Evolutionary conservation across 2,113 vertebrate species (phyloP), one percentile per base, ranked within the genome.

Genomic region (Cebidichthys violaceus): DNA sequence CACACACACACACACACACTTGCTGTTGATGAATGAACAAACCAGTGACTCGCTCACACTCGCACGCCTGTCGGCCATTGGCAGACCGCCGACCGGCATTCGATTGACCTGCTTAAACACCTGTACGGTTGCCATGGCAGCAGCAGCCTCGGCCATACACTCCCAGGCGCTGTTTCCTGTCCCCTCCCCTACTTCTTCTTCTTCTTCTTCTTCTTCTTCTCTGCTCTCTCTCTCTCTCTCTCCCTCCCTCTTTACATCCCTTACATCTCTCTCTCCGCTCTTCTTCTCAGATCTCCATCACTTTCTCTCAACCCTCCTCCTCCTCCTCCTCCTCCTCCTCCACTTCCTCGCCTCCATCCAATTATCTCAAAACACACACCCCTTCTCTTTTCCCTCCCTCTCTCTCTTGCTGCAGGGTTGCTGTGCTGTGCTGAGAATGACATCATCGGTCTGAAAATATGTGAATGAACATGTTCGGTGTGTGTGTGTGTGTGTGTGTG

Each of bases 51-150:
- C 6, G 2, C 68, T n/a, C 29, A 35, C 41, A 72, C 62, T 55
- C 61, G 41, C 27, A 11, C 13, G 75, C 33, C 72, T 62, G 31
- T 22, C 39, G 29, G 33, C 64, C 47, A 9, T 55, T 79, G 82
- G 79, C 81, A 27, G 57, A 14, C 5, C 2, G 59, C 82, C 70
- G 29, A 77, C 29, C 10, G 2, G 75, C 80, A 75, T 85, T 80
- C 77, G 62, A 84, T 85, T 90, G 88, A 92, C 88, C 89, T 77
- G 89, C 83, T 86, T 90, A 67, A 84, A 87, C 90, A 91, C 88
- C 91, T 92, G 88, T 88, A 69, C 3, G 54, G 89, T 93, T 82
- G 47, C 88, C 86, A 82, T 83, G 77, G 88, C 64, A 92, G 90
- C 92, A 77, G 70, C 65, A 59, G 70, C 75, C 71, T 59, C 20